Conservation (phyloP, 2,113 vertebrate genomes). For the Dicrurus megarhynchus region DNA sequence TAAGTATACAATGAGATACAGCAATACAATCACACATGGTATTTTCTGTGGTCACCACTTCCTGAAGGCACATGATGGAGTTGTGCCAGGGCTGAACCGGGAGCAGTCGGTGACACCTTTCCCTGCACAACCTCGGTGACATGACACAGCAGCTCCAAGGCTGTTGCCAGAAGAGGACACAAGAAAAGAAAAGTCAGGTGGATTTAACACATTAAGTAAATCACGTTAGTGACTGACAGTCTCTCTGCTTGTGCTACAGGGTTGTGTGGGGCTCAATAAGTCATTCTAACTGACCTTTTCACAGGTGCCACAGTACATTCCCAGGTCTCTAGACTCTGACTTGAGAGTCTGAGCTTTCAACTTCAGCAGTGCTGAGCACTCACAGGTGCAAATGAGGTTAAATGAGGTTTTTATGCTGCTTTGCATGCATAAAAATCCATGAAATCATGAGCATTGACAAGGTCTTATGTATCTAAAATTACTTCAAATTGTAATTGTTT, state of each 20-base stretch:
- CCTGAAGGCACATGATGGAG: rapidly evolving
- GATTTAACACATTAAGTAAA: not conserved
- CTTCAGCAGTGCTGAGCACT: not conserved
- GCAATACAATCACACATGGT: not conserved
- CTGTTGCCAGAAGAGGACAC: not conserved
- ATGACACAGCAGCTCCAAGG: not conserved
- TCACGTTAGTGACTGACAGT: not conserved
- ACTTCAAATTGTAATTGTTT: not conserved
- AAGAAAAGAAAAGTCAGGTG: not conserved
- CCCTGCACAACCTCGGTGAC: not conserved
- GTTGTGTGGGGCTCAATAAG: not conserved
- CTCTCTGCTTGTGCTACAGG: not conserved
- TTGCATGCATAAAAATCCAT: not conserved
- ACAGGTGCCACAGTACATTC: not conserved
- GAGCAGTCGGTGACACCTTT: not conserved
- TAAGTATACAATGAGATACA: not conserved
- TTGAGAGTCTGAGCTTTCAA: not conserved
- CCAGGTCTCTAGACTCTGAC: not conserved
- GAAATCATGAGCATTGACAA: not conserved
- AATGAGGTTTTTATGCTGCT: not conserved
- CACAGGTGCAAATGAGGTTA: not conserved
- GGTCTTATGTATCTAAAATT: not conserved
- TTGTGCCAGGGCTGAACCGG: not conserved
- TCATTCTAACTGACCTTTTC: not conserved
- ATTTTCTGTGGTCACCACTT: not conserved